phyloP scores from a whole-genome alignment of 2,888 invertebrate species.

The Salpingus planirostris region DNA sequence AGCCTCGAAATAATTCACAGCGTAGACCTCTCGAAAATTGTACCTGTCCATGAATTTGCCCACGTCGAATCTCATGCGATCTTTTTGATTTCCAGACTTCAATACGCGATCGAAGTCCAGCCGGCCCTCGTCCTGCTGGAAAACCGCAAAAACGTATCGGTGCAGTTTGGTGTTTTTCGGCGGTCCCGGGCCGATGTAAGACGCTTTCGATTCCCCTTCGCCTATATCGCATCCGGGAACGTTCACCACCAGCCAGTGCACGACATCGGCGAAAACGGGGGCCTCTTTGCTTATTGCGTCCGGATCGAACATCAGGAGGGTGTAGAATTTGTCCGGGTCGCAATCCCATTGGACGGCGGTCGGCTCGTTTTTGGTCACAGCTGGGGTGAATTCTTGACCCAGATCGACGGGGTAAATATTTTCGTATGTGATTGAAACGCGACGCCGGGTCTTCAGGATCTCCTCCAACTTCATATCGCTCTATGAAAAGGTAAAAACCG shows the following conservation, averaged over 20 bases:
- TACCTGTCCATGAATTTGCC: background rate
- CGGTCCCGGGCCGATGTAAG: slow-evolving; percentile 59
- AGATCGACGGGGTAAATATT: no score
- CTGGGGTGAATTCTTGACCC: slow-evolving; percentile 1
- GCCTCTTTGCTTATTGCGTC: slow-evolving; percentile 65
- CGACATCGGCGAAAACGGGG: slow-evolving; percentile 62
- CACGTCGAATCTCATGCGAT: background rate
- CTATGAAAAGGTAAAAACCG: no score
- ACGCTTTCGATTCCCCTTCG: slow-evolving; percentile 55
- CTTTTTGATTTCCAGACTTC: background rate
- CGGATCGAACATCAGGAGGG: slow-evolving; percentile 57
- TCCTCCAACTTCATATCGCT: no score
- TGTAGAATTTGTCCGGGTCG: slow-evolving; percentile 53
- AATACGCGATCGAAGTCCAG: background rate
- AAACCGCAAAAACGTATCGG: slow-evolving; percentile 62
- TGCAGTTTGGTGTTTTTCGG: slow-evolving; percentile 63
- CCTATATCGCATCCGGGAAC: slow-evolving; percentile 54
- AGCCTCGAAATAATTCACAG: background rate
- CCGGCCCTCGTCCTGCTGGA: slow-evolving; percentile 46
- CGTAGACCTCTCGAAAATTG: background rate
- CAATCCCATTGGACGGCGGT: slow-evolving; percentile 51
- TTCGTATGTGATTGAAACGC: no score
- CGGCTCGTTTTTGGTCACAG: slow-evolving; percentile 45
- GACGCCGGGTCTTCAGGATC: no score
- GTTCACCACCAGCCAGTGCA: slow-evolving; percentile 71